Evolutionary conservation across 2,113 vertebrate genomes (phyloP).

Genomic region (Cyanoramphus novaezelandiae): DNA sequence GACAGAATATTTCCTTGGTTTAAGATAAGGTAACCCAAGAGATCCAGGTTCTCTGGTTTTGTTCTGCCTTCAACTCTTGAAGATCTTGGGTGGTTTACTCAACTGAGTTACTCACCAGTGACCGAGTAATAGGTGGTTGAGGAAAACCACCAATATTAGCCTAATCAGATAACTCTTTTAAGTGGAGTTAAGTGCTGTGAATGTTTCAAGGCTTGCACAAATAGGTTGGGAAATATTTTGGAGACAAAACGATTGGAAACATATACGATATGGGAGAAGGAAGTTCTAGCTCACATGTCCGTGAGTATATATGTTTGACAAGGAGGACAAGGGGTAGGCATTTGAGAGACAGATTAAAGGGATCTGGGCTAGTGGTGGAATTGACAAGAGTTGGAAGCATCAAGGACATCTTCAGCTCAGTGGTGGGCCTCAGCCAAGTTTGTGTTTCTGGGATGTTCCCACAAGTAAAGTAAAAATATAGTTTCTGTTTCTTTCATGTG

Average conservation of each 20-base stretch:
- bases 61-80: background rate
- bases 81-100: background rate
- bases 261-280: background rate
- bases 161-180: background rate
- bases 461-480: background rate
- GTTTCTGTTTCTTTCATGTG: background rate
- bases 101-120: background rate
- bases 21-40: background rate
- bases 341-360: background rate
- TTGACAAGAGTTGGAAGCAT: background rate
- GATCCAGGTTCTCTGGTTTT: background rate
- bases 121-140: background rate
- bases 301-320: background rate
- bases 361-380: background rate
- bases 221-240: background rate
- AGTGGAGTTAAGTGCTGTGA: background rate
- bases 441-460: background rate
- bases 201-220: background rate
- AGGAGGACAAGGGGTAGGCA: fast-evolving
- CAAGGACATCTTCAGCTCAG: background rate
- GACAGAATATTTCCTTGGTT: background rate
- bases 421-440: background rate
- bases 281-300: background rate
- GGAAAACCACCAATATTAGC: background rate
- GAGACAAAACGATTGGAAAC: background rate